Evolutionary conservation across 2,113 vertebrate species (phyloP).

Genomic region (Progne subis): DNA sequence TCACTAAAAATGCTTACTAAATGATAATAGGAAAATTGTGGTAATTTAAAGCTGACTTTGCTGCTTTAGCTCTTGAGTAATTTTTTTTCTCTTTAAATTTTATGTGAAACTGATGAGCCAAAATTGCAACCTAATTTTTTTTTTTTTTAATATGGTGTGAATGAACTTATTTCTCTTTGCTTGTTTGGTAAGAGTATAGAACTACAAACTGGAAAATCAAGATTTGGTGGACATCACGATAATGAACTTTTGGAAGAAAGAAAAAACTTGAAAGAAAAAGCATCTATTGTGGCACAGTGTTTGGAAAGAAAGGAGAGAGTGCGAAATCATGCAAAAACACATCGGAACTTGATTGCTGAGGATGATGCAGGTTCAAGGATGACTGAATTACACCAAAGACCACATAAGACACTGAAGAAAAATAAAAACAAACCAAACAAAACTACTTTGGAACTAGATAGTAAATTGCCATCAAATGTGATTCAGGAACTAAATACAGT

Average conservation of each 20-base stretch:
- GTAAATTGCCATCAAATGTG: conserved; percentile 80
- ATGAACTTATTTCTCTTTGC: not conserved
- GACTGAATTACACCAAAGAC: not conserved
- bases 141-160: not conserved
- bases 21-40: not conserved
- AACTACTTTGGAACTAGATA: conserved; percentile 43
- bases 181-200: conserved; percentile 54
- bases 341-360: conserved; percentile 53
- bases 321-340: conserved; percentile 42
- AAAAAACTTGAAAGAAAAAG: conserved; percentile 62
- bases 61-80: not conserved
- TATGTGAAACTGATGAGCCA: not conserved
- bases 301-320: conserved; percentile 71
- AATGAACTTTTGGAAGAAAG: conserved; percentile 20
- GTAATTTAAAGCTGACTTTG: not conserved
- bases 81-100: not conserved
- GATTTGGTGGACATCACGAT: not conserved
- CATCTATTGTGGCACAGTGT: conserved; percentile 64
- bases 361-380: conserved; percentile 19
- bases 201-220: conserved; percentile 35
- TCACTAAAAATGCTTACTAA: not conserved
- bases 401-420: conserved; percentile 43
- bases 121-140: not conserved
- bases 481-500: conserved; percentile 87
- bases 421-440: conserved; percentile 45